Evolutionary conservation across 1,140 invertebrate species (phyloP), one percentile per base, ranked within the genome.

Genomic region (Ips typographus): DNA sequence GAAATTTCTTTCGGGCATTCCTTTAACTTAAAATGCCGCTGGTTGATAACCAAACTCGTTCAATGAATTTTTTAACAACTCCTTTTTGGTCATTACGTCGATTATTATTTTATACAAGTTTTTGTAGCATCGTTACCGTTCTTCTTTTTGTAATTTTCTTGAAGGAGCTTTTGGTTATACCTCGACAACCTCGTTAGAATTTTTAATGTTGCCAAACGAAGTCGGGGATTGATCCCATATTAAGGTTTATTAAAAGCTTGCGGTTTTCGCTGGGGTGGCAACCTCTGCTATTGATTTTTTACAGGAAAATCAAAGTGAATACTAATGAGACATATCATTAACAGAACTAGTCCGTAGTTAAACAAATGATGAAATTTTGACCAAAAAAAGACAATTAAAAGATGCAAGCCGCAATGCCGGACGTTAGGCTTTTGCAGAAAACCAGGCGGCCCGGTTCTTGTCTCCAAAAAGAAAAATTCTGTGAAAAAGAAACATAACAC

Each of bases 401-500:
- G 56, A 59, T 59, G 56, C 58, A 61, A 68, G 60, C 65, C 65
- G 56, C 58, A 68, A 68, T 68, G 37, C 65, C 65, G 58, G 61
- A 58, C 65, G 71, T 70, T 62, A 65, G 63, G 64, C 49, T 60
- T 65, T 66, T 68, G 71, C 71, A 69, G 43, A 68, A 53, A 65
- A 65, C 63, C 63, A 57, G 63, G 63, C 65, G 43, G 65, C 65
- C 65, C 41, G 57, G 65, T 59, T 68, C 65, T 65, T 65, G 40
- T 37, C 42, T 65, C 65, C 65, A 68, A 68, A 68, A 68, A 68
- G 57, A 68, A 68, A 68, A 68, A n/a, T 61, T 59, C 65, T 61
- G 65, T 53, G 65, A 68, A 68, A 68, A 68, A 55, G 65, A 59
- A 68, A 53, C 65, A 68, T 60, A n/a, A 8, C 22, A 36, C 63